phyloP scores from a whole-genome alignment of 2,797 vertebrate genomes.

The Enteromius afrohamiltoni region DNA sequence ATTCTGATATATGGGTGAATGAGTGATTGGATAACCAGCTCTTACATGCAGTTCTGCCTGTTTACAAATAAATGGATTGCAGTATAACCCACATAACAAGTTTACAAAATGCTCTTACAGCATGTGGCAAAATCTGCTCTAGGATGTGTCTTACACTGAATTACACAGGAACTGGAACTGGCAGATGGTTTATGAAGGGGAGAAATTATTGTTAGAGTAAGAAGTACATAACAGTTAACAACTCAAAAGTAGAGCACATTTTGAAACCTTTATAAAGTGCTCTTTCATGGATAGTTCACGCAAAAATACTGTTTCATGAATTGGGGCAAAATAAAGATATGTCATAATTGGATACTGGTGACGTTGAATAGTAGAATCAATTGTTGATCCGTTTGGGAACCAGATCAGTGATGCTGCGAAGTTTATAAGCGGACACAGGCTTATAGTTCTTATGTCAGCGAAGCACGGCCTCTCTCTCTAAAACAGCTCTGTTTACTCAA shows the following conservation, averaged over 20 bases:
- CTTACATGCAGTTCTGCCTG: background rate
- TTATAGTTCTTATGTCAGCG: background rate
- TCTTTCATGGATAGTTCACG: background rate
- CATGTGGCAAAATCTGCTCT: background rate
- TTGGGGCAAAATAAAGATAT: background rate
- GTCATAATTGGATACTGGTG: background rate
- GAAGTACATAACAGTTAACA: background rate
- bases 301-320: background rate
- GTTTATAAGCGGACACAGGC: background rate
- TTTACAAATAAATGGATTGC: background rate
- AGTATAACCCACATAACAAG: background rate
- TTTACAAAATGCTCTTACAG: background rate
- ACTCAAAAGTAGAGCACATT: background rate
- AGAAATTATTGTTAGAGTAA: background rate
- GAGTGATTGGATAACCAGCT: constrained; percentile 3
- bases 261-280: background rate
- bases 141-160: background rate
- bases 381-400: background rate
- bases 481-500: constrained; percentile 16
- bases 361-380: background rate
- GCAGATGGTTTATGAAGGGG: background rate
- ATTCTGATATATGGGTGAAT: background rate
- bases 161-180: background rate
- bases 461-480: background rate
- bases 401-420: background rate